Conservation (phyloP, 1,140 invertebrate genomes). For the Halesus radiatus region DNA sequence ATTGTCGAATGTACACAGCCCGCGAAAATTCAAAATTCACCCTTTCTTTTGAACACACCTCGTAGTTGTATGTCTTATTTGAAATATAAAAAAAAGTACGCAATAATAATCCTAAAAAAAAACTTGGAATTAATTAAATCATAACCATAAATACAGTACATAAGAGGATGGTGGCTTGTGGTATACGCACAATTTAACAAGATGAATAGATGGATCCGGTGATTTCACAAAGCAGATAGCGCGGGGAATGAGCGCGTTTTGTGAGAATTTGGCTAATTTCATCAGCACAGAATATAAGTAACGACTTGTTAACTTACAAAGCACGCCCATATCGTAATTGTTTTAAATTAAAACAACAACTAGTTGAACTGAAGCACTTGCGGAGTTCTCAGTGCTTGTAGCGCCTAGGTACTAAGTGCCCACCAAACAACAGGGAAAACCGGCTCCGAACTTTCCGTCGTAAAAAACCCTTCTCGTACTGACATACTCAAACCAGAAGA, state of each 20-base stretch:
- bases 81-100: too few relatives aligned
- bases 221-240: constrained; percentile 30
- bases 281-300: constrained; percentile 32
- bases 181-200: constrained; percentile 16
- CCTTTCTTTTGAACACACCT: too few relatives aligned
- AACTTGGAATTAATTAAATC: constrained; percentile 28
- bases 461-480: too few relatives aligned
- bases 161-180: constrained; percentile 28
- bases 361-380: neutral
- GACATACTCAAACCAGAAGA: too few relatives aligned
- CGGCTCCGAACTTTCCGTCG: too few relatives aligned
- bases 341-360: constrained; percentile 19
- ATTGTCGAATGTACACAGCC: too few relatives aligned
- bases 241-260: constrained; percentile 23
- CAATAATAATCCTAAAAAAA: constrained; percentile 4
- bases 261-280: constrained; percentile 33
- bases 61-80: too few relatives aligned
- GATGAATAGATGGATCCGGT: constrained; percentile 12
- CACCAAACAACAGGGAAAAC: too few relatives aligned
- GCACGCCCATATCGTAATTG: constrained; percentile 25
- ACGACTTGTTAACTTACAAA: constrained; percentile 29
- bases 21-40: too few relatives aligned
- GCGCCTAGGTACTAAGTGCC: too few relatives aligned
- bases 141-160: constrained; percentile 36
- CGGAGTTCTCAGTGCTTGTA: too few relatives aligned